Percentiles rank a stretch among this genome's conserved stretches.
phyloP scores from a whole-genome alignment of 1,140 invertebrate genomes.

The Apis florea region DNA sequence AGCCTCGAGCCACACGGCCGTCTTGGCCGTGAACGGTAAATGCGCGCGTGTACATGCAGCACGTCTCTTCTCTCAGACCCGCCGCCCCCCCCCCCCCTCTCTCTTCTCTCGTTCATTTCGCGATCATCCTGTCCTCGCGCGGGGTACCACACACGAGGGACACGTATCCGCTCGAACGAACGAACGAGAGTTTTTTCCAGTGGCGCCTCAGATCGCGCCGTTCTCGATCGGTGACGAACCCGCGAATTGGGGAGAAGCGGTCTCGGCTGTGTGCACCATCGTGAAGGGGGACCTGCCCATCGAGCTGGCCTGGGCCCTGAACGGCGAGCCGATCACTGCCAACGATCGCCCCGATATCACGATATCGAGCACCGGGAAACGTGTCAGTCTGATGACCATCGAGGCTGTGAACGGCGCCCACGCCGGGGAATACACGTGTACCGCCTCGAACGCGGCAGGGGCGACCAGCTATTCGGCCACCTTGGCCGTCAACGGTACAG shows the following conservation, averaged over 20 bases:
- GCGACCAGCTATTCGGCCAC: constrained; percentile 84
- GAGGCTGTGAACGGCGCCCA: constrained; percentile 87
- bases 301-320: constrained; percentile 84
- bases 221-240: constrained; percentile 83
- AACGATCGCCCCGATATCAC: constrained; percentile 61
- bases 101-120: not conserved
- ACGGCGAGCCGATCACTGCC: constrained; percentile 74
- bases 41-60: constrained; percentile 53
- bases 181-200: too few relatives aligned
- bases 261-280: constrained; percentile 84
- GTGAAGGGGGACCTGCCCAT: constrained; percentile 86
- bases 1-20: constrained; percentile 83
- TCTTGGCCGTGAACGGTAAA: constrained; percentile 88
- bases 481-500: constrained; percentile 86
- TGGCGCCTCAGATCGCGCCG: constrained; percentile 80
- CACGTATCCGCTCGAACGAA: too few relatives aligned
- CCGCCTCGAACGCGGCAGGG: constrained; percentile 86
- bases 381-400: constrained; percentile 88
- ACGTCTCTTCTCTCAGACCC: constrained; percentile 13
- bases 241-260: constrained; percentile 83
- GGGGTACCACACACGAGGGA: too few relatives aligned
- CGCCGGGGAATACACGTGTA: constrained; percentile 90
- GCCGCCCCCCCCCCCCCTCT: too few relatives aligned
- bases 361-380: constrained; percentile 80
- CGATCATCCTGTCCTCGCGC: too few relatives aligned